phyloP scores from a whole-genome alignment of 37 sponge, comb jelly and placozoan species.

The Theonella swinhoei region DNA sequence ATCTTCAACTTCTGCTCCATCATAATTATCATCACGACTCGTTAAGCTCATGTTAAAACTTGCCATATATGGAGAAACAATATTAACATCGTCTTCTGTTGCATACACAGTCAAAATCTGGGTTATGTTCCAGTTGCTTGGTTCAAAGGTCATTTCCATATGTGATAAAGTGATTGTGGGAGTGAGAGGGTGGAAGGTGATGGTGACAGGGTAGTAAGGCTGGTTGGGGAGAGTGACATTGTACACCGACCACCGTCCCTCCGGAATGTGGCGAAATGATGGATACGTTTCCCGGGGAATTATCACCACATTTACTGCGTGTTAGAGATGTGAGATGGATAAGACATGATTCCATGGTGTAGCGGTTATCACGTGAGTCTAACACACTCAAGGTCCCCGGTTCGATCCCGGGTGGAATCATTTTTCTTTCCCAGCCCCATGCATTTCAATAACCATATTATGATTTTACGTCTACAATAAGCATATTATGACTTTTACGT shows the following conservation, averaged over 20 bases:
- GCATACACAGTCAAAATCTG: constrained; percentile 71
- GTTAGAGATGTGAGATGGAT: neutral
- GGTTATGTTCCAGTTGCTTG: constrained; percentile 75
- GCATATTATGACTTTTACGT: neutral
- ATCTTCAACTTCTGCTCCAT: constrained; percentile 50
- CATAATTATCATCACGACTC: constrained; percentile 75
- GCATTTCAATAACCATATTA: neutral
- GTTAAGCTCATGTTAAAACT: constrained; percentile 49
- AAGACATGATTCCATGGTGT: constrained; percentile 2
- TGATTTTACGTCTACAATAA: neutral
- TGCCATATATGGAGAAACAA: constrained; percentile 54
- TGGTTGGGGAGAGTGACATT: constrained; percentile 69
- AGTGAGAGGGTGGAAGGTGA: constrained; percentile 57
- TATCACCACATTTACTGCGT: constrained; percentile 74
- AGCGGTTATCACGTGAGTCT: neutral
- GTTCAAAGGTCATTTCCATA: constrained; percentile 63
- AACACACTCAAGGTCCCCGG: neutral
- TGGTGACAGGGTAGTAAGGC: constrained; percentile 60
- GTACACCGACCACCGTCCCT: constrained; percentile 83
- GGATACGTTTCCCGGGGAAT: constrained; percentile 63
- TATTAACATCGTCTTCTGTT: constrained; percentile 62
- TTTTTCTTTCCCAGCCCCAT: neutral
- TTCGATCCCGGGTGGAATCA: neutral
- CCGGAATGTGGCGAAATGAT: constrained; percentile 71
- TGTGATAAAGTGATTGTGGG: constrained; percentile 56